Conservation (phyloP, 2,113 vertebrate species). For the Oreocharis arfaki region DNA sequence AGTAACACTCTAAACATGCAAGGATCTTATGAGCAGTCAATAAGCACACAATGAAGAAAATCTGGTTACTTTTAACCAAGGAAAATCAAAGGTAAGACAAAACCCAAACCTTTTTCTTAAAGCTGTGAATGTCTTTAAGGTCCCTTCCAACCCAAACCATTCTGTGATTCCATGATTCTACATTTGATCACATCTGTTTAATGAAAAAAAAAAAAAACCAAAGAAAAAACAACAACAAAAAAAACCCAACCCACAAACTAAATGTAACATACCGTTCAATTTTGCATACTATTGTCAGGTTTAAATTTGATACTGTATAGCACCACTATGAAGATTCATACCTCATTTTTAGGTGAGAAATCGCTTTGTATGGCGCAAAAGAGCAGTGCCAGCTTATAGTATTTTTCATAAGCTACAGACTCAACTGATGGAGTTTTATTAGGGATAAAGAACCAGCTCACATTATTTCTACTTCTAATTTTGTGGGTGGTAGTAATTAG, state of each 20-base stretch:
- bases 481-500: neutral
- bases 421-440: neutral
- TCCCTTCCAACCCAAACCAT: neutral
- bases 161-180: neutral
- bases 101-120: neutral
- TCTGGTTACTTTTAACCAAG: neutral
- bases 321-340: neutral
- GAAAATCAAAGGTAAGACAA: neutral
- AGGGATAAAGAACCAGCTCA: neutral
- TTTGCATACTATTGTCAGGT: neutral
- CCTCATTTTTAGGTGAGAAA: neutral
- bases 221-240: neutral
- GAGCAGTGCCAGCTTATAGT: neutral
- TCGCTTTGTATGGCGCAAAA: neutral
- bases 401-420: neutral
- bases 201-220: neutral
- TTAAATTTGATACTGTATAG: neutral
- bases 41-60: neutral
- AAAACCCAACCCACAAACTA: neutral
- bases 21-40: neutral
- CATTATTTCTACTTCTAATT: neutral
- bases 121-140: neutral
- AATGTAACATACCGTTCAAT: neutral
- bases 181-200: neutral
- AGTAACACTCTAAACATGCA: neutral